Conservation (phyloP, 2,797 vertebrate species). For the Notolepis coatsorum region DNA sequence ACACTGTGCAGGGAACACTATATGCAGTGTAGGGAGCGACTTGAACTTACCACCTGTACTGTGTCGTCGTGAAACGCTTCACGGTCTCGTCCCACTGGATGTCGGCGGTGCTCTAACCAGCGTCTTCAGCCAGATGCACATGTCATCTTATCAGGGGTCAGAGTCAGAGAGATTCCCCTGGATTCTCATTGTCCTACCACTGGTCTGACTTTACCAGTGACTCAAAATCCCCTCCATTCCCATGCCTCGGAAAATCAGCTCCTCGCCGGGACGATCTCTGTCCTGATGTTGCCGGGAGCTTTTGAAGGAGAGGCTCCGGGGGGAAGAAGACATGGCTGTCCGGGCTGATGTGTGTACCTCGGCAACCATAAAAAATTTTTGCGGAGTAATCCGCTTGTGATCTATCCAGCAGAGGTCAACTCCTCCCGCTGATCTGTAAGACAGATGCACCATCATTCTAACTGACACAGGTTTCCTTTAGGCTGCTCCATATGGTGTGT, state of each 20-base stretch:
- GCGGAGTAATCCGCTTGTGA: slow-evolving; percentile 29
- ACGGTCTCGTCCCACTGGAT: not conserved
- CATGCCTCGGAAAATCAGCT: slow-evolving; percentile 4
- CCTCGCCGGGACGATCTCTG: not conserved
- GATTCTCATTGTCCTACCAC: not conserved
- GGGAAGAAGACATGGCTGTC: slow-evolving; percentile 22
- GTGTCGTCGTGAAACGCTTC: not conserved
- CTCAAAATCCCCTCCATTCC: not conserved
- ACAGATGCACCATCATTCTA: slow-evolving; percentile 44
- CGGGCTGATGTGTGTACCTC: slow-evolving; percentile 25
- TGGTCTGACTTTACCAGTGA: not conserved
- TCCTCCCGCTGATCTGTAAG: slow-evolving; percentile 35
- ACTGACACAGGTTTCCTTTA: slow-evolving; percentile 32
- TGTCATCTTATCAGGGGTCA: not conserved
- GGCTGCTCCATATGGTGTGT: slow-evolving; percentile 39
- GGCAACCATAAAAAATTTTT: slow-evolving; percentile 49
- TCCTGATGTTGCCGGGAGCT: slow-evolving; percentile 6
- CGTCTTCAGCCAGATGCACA: slow-evolving; percentile 4
- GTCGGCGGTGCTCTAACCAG: not conserved
- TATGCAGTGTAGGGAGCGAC: not conserved
- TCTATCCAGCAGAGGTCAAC: slow-evolving; percentile 45
- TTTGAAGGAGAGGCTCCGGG: slow-evolving; percentile 28
- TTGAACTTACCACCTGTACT: not conserved
- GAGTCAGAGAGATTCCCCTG: not conserved
- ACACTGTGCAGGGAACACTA: not conserved